These are phyloP conservation scores for Sebastes vulpes DNA, from an alignment of 2,797 vertebrate genomes.

Conservation along the genomic window DNA sequence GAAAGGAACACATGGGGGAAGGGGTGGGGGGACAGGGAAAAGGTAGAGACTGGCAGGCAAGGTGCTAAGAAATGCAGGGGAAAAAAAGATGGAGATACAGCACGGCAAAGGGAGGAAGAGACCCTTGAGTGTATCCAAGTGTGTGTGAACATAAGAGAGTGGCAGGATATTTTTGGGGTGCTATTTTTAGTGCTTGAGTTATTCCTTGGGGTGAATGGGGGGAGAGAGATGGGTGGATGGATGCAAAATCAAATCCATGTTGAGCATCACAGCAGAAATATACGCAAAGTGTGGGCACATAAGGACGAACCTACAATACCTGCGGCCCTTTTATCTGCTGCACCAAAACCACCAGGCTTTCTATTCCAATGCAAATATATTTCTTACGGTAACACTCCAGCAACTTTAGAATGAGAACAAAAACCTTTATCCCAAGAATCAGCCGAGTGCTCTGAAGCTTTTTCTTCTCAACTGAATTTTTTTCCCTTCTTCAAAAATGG, in stretches of 20 bases:
- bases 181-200: slow-evolving; percentile 54
- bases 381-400: slow-evolving; percentile 14
- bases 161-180: slow-evolving; percentile 50
- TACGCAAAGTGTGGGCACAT: slow-evolving; percentile 18
- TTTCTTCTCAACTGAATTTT: slow-evolving; percentile 27
- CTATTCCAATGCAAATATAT: slow-evolving; percentile 13
- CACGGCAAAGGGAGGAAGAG: slow-evolving; percentile 11
- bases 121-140: slow-evolving; percentile 34
- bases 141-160: slow-evolving; percentile 43
- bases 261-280: slow-evolving; percentile 20
- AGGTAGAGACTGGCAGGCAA: neutral
- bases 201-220: slow-evolving; percentile 48
- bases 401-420: slow-evolving; percentile 26
- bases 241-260: slow-evolving; percentile 50
- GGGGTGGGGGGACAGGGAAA: neutral
- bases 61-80: slow-evolving; percentile 15
- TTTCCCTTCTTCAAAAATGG: slow-evolving; percentile 30
- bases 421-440: slow-evolving; percentile 35
- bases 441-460: slow-evolving; percentile 16
- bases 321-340: neutral
- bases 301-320: neutral
- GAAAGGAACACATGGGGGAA: slow-evolving; percentile 16
- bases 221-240: slow-evolving; percentile 8
- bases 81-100: neutral
- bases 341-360: neutral